Evolutionary conservation across 2,888 invertebrate genomes (phyloP), one percentile per base, ranked within the genome.

Genomic region (Nipponacmea schrenckii): DNA sequence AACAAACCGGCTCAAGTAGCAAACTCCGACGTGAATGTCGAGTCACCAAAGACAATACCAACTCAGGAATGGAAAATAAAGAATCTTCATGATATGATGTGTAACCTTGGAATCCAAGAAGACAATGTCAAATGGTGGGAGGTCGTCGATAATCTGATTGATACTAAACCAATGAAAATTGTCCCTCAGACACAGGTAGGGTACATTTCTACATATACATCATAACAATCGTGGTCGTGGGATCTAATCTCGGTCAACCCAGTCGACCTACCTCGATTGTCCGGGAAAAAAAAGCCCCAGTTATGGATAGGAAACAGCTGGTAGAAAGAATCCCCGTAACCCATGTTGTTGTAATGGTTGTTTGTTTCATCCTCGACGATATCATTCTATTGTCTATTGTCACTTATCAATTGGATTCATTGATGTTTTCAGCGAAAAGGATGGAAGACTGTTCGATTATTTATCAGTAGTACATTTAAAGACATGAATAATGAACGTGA

Each of bases 401-500:
- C n/a, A n/a, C n/a, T n/a, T n/a, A n/a, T n/a, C n/a, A n/a, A n/a
- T n/a, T n/a, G n/a, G n/a, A n/a, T n/a, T n/a, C 20, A 24, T 56
- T 56, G 56, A 3, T 56, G 3, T 31, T 69, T 67, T 15, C 67
- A 76, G 76, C 66, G 74, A n/a, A 76, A 72, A 46, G 69, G 68
- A 10, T 76, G 76, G 76, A 67, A 70, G 15, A 76, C 74, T 2
- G 70, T 76, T 24, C 72, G 76, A 2, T 68, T 76, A n/a, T 76
- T 76, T 64, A 73, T 76, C 68, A 74, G 74, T 62, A 72, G 72
- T 27, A 76, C 76, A 8, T 76, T 76, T 68, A 72, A 71, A 56
- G 76, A 76, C 70, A 74, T 76, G 74, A 67, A 72, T 50, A 68
- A 67, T 26, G 76, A 76, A 74, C 64, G 76, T 1, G 76, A 76